phyloP scores from a whole-genome alignment of 2,113 vertebrate genomes.

The Cettia cetti region DNA sequence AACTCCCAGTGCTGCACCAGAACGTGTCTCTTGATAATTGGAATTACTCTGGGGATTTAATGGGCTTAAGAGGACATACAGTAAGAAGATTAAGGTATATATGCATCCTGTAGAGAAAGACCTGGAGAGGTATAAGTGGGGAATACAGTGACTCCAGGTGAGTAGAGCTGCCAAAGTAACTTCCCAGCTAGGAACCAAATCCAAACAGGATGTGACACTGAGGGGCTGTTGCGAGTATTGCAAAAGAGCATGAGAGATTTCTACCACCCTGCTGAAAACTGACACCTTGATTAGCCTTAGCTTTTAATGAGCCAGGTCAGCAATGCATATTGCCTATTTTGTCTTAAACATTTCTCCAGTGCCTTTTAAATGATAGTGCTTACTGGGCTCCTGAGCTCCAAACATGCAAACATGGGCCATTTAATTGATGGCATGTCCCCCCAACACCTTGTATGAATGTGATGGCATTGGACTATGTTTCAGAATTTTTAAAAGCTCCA shows the following conservation, averaged over 20 bases:
- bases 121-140: not conserved
- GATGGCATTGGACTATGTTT: not conserved
- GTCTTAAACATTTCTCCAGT: not conserved
- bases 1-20: accelerated
- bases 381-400: not conserved
- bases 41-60: not conserved
- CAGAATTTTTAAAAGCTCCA: constrained; percentile 37
- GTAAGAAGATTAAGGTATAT: not conserved
- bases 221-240: not conserved
- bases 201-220: not conserved
- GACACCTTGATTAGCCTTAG: not conserved
- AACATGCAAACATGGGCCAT: not conserved
- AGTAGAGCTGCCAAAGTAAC: not conserved
- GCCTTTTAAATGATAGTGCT: not conserved
- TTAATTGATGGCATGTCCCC: not conserved
- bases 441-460: not conserved
- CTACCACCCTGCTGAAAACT: not conserved
- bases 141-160: not conserved
- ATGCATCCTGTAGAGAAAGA: not conserved
- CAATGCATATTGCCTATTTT: not conserved
- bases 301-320: not conserved
- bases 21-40: not conserved
- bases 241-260: not conserved
- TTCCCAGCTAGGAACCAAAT: not conserved
- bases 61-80: not conserved